Base-by-base conservation (phyloP, 2,888 invertebrate species). In the Scelioninae gen. 2 region DNA sequence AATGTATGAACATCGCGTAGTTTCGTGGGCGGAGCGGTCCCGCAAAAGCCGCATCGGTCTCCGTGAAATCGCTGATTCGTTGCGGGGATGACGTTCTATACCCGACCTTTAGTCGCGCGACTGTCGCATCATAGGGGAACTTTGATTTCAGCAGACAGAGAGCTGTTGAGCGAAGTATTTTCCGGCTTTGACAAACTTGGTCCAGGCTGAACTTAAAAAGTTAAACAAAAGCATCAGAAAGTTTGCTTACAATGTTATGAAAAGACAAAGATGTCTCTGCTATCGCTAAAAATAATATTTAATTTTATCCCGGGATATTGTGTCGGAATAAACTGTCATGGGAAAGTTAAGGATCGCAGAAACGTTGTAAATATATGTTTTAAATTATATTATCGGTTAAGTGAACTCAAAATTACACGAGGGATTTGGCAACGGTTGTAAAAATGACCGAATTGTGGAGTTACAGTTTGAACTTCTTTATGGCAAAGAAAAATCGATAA, bases 41-140 rank as follows among this genome's bases (percentile, higher is more conserved):
- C 78, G 84, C 85, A 84, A 85, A 85, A 84, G 85, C 83, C 84
- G 83, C 83, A 82, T 84, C 84, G 83, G 82, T 82, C 82, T 76
- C 81, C 84, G 84, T 85, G 85, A 85, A 85, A 85, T 85, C 82
- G 82, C 74, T 79, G 80, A 85, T 85, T 85, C 84, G 85, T 79
- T 78, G 80, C 83, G 82, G 80, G 79, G 80, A 84, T 80, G 81
- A 81, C 72, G 80, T 81, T 84, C 82, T 81, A 83, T 83, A 79
- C 74, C 25, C 74, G 73, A 73, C 68, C 78, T 77, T 73, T 65
- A 78, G 79, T 80, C 81, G 81, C 82, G 82, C 81, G 84, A 81
- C 82, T 78, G 72, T 76, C 76, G 78, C 76, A 77, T 77, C 76
- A 31, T 46, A 50, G 39, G 33, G 60, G 55, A 31, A 65, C 65